phyloP scores from a whole-genome alignment of 2,113 vertebrate genomes.

The Heterotis niloticus region DNA sequence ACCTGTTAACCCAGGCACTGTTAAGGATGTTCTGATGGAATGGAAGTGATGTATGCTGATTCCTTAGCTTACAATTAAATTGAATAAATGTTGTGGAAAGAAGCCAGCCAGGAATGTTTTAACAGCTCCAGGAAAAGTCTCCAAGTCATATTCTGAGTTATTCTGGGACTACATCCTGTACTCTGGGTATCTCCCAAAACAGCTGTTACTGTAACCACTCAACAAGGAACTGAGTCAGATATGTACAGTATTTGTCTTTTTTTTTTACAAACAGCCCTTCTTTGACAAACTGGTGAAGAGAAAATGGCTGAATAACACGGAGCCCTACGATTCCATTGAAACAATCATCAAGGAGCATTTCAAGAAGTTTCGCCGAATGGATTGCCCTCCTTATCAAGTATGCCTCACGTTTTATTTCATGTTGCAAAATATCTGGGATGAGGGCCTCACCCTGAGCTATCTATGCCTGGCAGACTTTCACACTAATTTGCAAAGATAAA shows the following conservation, averaged over 20 bases:
- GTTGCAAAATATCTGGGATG: no score
- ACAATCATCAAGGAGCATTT: conserved; percentile 65
- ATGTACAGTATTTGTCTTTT: conserved; percentile 1
- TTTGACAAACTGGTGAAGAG: conserved; percentile 81
- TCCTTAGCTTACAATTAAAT: no score
- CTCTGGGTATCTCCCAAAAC: no score
- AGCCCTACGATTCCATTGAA: conserved; percentile 79
- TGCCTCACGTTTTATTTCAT: no score
- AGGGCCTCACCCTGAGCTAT: no score
- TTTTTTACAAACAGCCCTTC: conserved; percentile 59
- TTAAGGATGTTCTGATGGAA: no score
- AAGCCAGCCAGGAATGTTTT: not conserved
- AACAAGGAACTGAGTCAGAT: not conserved
- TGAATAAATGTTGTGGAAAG: no score
- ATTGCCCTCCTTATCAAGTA: conserved; percentile 80
- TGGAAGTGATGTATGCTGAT: no score
- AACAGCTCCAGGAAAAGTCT: no score
- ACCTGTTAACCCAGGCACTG: no score
- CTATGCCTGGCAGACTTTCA: no score
- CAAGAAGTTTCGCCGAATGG: conserved; percentile 71
- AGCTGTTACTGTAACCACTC: not conserved
- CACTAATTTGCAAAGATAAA: no score
- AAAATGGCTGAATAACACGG: conserved; percentile 78
- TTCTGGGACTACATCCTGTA: not conserved
- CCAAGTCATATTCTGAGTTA: not conserved